Conservation (phyloP, 2,113 vertebrate genomes). For the Nematolebias whitei region DNA sequence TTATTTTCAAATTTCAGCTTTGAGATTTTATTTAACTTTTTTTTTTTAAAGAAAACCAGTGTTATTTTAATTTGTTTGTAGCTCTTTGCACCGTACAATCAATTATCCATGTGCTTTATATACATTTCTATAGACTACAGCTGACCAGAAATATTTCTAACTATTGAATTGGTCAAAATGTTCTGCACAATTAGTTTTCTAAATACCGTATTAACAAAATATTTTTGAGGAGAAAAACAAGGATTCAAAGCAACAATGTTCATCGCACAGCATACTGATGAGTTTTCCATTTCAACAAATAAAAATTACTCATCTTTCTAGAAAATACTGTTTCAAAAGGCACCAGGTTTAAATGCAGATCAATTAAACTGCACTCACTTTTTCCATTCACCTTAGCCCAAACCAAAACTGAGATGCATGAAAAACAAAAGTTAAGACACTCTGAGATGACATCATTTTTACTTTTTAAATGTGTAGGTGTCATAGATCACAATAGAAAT, state of each 20-base stretch:
- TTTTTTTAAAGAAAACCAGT: neutral
- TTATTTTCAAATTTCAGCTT: too few species aligned
- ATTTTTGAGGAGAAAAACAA: constrained; percentile 5
- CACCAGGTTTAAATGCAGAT: neutral
- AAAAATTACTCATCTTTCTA: neutral
- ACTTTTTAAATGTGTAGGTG: too few species aligned
- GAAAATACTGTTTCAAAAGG: too few species aligned
- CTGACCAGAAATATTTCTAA: neutral
- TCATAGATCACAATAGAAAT: too few species aligned
- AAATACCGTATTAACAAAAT: constrained; percentile 19
- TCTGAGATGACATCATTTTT: too few species aligned
- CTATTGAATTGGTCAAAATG: constrained; percentile 6
- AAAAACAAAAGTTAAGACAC: neutral
- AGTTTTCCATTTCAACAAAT: neutral
- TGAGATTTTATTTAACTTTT: too few species aligned
- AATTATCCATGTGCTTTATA: neutral
- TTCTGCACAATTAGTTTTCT: neutral
- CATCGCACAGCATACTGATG: neutral
- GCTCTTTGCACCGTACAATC: constrained; percentile 7
- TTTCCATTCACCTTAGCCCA: neutral
- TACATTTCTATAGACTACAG: neutral
- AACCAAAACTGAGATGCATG: neutral
- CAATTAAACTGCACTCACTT: neutral
- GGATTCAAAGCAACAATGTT: constrained; percentile 11
- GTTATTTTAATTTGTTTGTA: neutral